Base-by-base conservation (phyloP, 2,797 vertebrate species). In the Anas georgica region DNA sequence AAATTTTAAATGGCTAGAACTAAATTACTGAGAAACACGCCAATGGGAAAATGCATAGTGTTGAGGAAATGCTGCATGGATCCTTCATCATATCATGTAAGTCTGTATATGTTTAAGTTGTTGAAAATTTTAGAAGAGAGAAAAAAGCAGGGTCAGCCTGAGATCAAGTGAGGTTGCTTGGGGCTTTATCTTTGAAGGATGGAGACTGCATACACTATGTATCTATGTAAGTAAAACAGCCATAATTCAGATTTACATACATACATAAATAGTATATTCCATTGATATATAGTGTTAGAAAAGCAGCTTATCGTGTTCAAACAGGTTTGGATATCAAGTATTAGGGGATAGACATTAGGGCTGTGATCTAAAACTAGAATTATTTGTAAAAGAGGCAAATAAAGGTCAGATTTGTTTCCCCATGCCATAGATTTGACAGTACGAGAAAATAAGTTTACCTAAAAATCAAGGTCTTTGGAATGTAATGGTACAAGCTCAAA, bases 401-500 rank as follows among this genome's bases (percentile, higher is more conserved):
- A 95, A 95, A 96, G 91, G 91, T 87, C 67, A 95, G 45, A 18
- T 85, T 93, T 85, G 50, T 91, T 96, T 96, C 69, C 67, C 83
- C 50, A 64, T n/a, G 59, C n/a, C 58, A n/a, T 28, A 92, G 87
- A 94, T 50, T 50, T 90, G 72, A 63, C 17, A 70, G 21, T 67
- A 67, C 74, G 75, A 69, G 91, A 95, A 97, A 96, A 93, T 60
- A 97, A 93, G 59, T 88, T 92, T 77, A 83, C 77, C 64, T 93
- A 88, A 96, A 93, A 97, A 93, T 89, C 48, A 84, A 88, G 83
- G 78, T 95, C 60, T 94, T 94, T 90, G 63, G 81, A 93, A 97
- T 78, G 54, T 45, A 90, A 70, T 41, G n/a, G 69, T 75, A 76
- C 29, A 67, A 26, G 7, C 45, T 68, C 43, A n/a, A 22, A 77